These are phyloP conservation scores for Hippolais icterina DNA, from an alignment of 2,113 vertebrate genomes.

Conservation along the genomic window DNA sequence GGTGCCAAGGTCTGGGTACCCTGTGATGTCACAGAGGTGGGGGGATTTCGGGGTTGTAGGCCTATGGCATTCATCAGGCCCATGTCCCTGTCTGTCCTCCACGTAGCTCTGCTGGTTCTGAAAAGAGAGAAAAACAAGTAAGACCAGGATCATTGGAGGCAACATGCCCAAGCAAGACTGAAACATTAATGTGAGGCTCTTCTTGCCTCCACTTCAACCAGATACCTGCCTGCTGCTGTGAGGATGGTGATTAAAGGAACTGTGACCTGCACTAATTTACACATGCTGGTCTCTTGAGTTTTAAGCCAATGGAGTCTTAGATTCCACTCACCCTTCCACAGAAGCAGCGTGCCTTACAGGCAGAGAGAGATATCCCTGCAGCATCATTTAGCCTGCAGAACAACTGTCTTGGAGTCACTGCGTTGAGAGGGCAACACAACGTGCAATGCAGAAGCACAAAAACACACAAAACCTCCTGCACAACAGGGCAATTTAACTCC, in stretches of 20 bases:
- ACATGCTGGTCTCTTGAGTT: not conserved
- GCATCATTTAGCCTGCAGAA: not conserved
- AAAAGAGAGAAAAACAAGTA: slow-evolving; percentile 29
- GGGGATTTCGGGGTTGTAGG: slow-evolving; percentile 91
- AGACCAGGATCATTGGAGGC: not conserved
- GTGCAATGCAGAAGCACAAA: not conserved
- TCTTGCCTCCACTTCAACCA: not conserved
- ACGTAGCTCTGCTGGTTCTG: slow-evolving; percentile 90
- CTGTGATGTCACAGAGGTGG: slow-evolving; percentile 95
- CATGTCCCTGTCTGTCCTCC: slow-evolving; percentile 96
- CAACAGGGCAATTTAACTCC: not conserved
- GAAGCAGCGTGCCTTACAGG: not conserved
- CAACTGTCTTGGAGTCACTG: not conserved
- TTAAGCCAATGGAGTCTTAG: not conserved
- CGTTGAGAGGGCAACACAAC: not conserved
- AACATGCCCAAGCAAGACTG: not conserved
- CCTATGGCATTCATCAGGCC: slow-evolving; percentile 98
- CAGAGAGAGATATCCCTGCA: not conserved
- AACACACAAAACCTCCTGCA: not conserved
- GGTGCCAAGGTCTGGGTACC: slow-evolving; percentile 94
- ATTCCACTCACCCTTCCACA: not conserved
- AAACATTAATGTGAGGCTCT: not conserved
- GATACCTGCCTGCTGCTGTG: not conserved
- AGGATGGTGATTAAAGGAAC: not conserved
- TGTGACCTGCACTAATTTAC: not conserved